These are phyloP conservation scores for Brachymystax lenok DNA, from an alignment of 2,797 vertebrate species.

Conservation along the genomic window DNA sequence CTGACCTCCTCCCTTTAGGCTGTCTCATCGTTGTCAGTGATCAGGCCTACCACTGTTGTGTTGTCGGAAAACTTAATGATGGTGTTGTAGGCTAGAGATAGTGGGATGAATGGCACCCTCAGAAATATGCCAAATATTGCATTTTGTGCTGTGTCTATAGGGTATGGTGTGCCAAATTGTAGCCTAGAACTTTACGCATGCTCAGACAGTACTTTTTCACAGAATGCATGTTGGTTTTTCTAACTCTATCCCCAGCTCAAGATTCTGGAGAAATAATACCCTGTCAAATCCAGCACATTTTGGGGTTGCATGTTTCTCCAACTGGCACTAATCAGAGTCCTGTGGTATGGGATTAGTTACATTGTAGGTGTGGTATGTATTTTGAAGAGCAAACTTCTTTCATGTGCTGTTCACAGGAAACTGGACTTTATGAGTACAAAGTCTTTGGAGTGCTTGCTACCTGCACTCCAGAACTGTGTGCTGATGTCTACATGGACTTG, in stretches of 20 bases:
- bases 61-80: no score
- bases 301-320: neutral
- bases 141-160: no score
- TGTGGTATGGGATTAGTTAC: slow-evolving; percentile 38
- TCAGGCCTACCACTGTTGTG: no score
- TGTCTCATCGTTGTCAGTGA: no score
- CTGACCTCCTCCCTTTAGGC: no score
- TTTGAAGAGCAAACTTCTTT: slow-evolving; percentile 32
- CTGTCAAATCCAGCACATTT: neutral
- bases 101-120: neutral
- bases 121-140: no score
- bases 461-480: slow-evolving; percentile 77
- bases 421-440: slow-evolving; percentile 90
- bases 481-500: slow-evolving; percentile 91
- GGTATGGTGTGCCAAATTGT: neutral
- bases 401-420: slow-evolving; percentile 72
- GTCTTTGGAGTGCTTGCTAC: slow-evolving; percentile 78
- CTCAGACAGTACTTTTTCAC: neutral
- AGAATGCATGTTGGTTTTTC: neutral
- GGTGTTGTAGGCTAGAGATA: neutral
- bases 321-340: slow-evolving; percentile 28
- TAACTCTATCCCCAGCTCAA: neutral
- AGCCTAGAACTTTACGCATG: neutral
- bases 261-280: neutral
- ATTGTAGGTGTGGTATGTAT: slow-evolving; percentile 31